These are phyloP conservation scores for Itoplectis maculator DNA, from an alignment of 2,888 invertebrate species.

Conservation along the genomic window DNA sequence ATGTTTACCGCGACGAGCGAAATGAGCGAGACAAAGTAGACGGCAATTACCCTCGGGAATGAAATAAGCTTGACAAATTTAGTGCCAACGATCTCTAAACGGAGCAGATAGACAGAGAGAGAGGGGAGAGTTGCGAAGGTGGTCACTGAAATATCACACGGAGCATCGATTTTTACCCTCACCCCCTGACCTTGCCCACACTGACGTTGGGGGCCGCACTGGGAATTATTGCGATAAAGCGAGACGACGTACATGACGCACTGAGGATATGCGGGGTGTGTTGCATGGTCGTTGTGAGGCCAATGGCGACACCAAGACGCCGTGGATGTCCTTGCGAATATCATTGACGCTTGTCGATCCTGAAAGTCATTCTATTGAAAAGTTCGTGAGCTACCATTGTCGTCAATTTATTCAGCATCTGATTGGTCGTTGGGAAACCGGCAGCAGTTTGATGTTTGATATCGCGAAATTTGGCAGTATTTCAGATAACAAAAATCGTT, in stretches of 20 bases:
- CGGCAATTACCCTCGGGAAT: slow-evolving; percentile 11
- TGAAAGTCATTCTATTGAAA: too few relatives aligned
- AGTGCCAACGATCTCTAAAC: neutral
- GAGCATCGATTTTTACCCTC: slow-evolving; percentile 54
- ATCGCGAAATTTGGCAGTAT: too few relatives aligned
- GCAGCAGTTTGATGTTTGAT: too few relatives aligned
- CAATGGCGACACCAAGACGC: slow-evolving; percentile 58
- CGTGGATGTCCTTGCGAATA: slow-evolving; percentile 48
- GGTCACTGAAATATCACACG: too few relatives aligned
- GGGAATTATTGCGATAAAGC: slow-evolving; percentile 50
- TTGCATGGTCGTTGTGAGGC: slow-evolving; percentile 29
- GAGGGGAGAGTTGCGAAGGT: neutral
- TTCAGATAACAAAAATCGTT: too few relatives aligned
- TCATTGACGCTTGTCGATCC: slow-evolving; percentile 55
- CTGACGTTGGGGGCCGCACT: slow-evolving; percentile 26
- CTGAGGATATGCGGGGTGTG: neutral
- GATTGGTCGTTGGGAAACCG: too few relatives aligned
- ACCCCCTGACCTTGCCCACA: slow-evolving; percentile 60
- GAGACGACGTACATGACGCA: slow-evolving; percentile 24
- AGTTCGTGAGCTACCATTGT: too few relatives aligned
- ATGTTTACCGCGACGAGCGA: neutral
- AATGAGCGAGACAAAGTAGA: neutral
- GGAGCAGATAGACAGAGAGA: neutral
- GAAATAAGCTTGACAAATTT: slow-evolving; percentile 10
- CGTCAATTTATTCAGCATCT: too few relatives aligned